These are phyloP conservation scores for Megaceryle alcyon DNA, from an alignment of 2,797 vertebrate genomes.

Conservation along the genomic window DNA sequence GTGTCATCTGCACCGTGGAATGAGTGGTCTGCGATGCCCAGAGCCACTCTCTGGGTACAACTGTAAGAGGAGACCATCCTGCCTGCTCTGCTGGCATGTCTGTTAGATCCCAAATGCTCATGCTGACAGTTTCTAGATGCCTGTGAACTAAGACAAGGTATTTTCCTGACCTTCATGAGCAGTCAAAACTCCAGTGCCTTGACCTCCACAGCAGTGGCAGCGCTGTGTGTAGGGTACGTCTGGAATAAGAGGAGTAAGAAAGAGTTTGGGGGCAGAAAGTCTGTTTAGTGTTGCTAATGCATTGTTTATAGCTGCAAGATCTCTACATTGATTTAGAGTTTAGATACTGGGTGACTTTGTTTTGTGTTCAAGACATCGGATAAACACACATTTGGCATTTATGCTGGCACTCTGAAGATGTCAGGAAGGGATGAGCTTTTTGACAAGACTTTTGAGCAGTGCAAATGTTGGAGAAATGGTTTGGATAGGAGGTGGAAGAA, in stretches of 20 bases:
- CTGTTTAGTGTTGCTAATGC: neutral
- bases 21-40: neutral
- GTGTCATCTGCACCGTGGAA: neutral
- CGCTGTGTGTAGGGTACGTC: rapidly evolving
- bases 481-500: neutral
- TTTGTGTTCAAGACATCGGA: rapidly evolving
- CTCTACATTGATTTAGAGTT: neutral
- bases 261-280: neutral
- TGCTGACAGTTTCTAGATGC: neutral
- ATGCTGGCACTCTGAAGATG: neutral
- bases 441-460: neutral
- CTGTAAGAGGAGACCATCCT: neutral
- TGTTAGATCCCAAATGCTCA: neutral
- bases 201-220: neutral
- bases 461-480: neutral
- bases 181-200: neutral
- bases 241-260: neutral
- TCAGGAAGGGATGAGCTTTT: neutral
- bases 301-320: neutral
- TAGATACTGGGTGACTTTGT: neutral
- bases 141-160: neutral
- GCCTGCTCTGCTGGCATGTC: neutral
- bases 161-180: neutral
- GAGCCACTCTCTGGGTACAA: too few relatives aligned
- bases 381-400: neutral